Base-by-base conservation (phyloP, 2,888 invertebrate genomes). In the Melieria picta region DNA sequence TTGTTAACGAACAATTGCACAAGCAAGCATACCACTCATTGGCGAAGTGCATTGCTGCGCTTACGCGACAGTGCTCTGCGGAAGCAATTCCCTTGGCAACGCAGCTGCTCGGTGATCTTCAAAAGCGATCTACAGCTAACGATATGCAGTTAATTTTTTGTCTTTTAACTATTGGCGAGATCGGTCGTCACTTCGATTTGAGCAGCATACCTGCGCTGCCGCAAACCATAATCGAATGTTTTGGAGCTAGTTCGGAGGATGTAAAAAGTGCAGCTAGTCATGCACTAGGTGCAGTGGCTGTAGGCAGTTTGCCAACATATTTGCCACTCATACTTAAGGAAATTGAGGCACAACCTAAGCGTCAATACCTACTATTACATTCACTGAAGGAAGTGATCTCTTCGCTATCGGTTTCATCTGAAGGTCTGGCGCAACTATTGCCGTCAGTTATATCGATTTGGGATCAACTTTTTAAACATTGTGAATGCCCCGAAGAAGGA, bases 201-300 rank as follows among this genome's bases (percentile, higher is more conserved):
- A 94, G 94, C 81, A 89, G 91, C 48, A 92, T 95, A 75, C 88
- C 90, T 60, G 90, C 92, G 76, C 85, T 97, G 73, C 93, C 94
- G 77, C 91, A 92, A 81, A 92, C 93, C 10, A 91, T 96, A 65
- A 89, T 98, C 73, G 91, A 92, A 76, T 96, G 97, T 16, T 99
- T 99, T 87, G 91, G 93, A 0, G 94, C 95, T 5, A 91, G 92
- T 10, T 97, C 96, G 0, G 99, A 99, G 87, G 98, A 99, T 87
- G 95, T 99, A 4, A 99, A 99, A 87, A 95, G 96, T 0, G 98
- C 98, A 0, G 99, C 99, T 11, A 97, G 98, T 77, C 97, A 98
- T 87, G 96, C 99, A 0, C 89, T 99, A 62, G 98, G 99, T 16
- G 97, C 97, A 69, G 93, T 99, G 43, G 96, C 97, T 6, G 96